phyloP scores from a whole-genome alignment of 2,888 invertebrate genomes.

The Philhelius pedissequus region DNA sequence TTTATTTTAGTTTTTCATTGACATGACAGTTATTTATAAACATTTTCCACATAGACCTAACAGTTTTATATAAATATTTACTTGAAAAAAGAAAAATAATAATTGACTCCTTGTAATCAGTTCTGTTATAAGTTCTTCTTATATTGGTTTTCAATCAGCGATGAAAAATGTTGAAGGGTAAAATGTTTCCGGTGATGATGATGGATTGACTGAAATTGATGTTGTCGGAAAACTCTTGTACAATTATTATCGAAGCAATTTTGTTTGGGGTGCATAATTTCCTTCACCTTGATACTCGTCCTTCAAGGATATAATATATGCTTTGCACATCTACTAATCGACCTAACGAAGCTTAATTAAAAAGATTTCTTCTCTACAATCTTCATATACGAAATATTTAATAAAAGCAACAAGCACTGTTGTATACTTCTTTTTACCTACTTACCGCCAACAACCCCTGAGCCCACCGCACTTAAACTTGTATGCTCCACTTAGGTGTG shows the following conservation, averaged over 20 bases:
- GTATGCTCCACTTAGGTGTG: constrained; percentile 31
- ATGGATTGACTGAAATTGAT: neutral
- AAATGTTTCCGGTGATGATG: neutral
- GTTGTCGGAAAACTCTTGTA: neutral
- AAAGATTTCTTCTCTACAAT: neutral
- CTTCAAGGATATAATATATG: neutral
- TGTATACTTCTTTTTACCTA: neutral
- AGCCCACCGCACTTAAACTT: constrained; percentile 1
- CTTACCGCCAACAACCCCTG: neutral
- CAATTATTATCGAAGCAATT: neutral
- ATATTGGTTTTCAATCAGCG: neutral
- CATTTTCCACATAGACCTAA: too few species aligned
- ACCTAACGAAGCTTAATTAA: neutral
- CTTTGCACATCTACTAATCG: neutral
- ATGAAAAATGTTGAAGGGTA: neutral
- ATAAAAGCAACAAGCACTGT: constrained; percentile 14
- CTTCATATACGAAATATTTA: constrained; percentile 15
- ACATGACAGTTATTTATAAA: neutral
- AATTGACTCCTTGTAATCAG: too few species aligned
- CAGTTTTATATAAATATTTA: neutral
- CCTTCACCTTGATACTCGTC: neutral
- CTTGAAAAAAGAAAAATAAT: too few species aligned
- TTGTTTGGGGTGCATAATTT: neutral
- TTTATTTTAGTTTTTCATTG: neutral
- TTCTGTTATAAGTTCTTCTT: neutral